These are phyloP conservation scores for Cotesia chilonis DNA, from an alignment of 1,140 invertebrate genomes.

Conservation along the genomic window DNA sequence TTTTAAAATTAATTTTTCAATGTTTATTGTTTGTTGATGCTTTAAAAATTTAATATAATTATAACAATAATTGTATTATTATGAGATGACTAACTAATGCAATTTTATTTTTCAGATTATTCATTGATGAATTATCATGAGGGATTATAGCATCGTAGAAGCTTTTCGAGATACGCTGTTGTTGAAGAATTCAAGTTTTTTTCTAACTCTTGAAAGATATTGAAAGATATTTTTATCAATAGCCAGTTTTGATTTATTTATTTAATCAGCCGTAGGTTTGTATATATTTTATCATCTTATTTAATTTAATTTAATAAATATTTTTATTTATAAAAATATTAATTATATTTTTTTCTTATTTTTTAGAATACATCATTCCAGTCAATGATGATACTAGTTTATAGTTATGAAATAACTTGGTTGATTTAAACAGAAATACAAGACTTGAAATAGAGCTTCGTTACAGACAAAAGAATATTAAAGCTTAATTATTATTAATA, in stretches of 20 bases:
- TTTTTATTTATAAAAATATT: neutral
- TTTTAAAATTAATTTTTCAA: neutral
- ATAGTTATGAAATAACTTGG: slow-evolving; percentile 5
- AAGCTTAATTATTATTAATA: neutral
- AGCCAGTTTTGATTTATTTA: neutral
- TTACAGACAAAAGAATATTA: neutral
- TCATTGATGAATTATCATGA: slow-evolving; percentile 13
- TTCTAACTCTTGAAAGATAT: slow-evolving; percentile 3
- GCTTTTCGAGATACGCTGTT: neutral
- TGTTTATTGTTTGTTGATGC: no score
- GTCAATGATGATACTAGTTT: slow-evolving; percentile 2
- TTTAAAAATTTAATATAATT: neutral
- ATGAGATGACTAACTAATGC: neutral
- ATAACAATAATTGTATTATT: neutral
- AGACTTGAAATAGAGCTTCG: slow-evolving; percentile 8
- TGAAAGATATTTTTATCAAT: slow-evolving; percentile 14
- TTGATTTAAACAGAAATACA: slow-evolving; percentile 16
- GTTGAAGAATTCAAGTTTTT: slow-evolving; percentile 1
- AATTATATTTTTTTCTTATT: neutral
- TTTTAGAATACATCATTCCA: slow-evolving; percentile 13
- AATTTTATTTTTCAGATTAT: slow-evolving; percentile 13
- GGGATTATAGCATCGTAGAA: neutral
- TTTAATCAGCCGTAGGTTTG: neutral
- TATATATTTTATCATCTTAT: neutral
- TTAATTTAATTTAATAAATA: no score